phyloP scores from a whole-genome alignment of 2,113 vertebrate species.

The Misgurnus anguillicaudatus region DNA sequence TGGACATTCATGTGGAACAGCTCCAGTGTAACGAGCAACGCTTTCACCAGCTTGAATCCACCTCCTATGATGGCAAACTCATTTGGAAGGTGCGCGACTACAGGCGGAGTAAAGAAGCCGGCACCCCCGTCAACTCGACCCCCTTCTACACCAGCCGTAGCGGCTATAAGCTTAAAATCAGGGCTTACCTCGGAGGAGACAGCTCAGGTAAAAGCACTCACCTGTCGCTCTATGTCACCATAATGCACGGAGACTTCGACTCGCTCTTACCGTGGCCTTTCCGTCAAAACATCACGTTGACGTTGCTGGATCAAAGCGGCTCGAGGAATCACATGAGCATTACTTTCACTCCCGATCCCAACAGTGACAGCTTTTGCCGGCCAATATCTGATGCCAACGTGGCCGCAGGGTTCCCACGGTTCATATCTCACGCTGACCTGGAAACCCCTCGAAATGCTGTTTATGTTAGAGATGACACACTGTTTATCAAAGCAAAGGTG shows the following conservation, averaged over 20 bases:
- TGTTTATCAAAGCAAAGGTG: slow-evolving; percentile 86
- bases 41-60: slow-evolving; percentile 81
- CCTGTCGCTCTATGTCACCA: slow-evolving; percentile 87
- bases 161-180: slow-evolving; percentile 83
- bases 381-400: slow-evolving; percentile 83
- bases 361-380: slow-evolving; percentile 82
- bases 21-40: slow-evolving; percentile 83
- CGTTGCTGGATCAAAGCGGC: slow-evolving; percentile 84
- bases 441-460: slow-evolving; percentile 74
- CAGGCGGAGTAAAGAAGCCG: slow-evolving; percentile 76
- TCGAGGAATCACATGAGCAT: slow-evolving; percentile 76
- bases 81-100: slow-evolving; percentile 92
- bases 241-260: slow-evolving; percentile 93
- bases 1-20: slow-evolving; percentile 79
- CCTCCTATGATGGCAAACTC: slow-evolving; percentile 84
- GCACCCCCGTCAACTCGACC: slow-evolving; percentile 78
- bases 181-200: slow-evolving; percentile 87
- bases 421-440: slow-evolving; percentile 75
- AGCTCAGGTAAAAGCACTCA: slow-evolving; percentile 83
- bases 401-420: slow-evolving; percentile 82
- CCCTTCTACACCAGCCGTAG: slow-evolving; percentile 88
- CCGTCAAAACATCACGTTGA: slow-evolving; percentile 83
- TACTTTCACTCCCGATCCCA: slow-evolving; percentile 80
- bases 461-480: slow-evolving; percentile 82
- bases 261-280: slow-evolving; percentile 89